A percentile compares a stretch with the other conserved stretches of the same genome.
Conservation (phyloP, 2,888 invertebrate genomes). For the Dryomyza anilis region DNA sequence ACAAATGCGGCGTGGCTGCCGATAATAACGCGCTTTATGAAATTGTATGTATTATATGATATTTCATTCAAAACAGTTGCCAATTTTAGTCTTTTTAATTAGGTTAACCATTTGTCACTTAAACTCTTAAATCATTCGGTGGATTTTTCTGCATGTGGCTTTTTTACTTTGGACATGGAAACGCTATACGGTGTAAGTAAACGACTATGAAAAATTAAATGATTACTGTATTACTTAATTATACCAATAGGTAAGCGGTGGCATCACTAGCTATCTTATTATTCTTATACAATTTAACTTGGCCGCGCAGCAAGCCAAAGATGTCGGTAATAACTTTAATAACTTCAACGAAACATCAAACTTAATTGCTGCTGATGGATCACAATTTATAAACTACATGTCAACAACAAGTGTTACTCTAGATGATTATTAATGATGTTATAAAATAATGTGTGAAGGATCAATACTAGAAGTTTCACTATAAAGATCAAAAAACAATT, state of each 20-base stretch:
- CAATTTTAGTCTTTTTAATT: neutral
- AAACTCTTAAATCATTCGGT: slow-evolving; percentile 60
- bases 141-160: slow-evolving; percentile 61
- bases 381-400: no score
- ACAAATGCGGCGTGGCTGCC: slow-evolving; percentile 58
- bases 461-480: no score
- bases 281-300: slow-evolving; percentile 61
- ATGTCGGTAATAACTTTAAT: slow-evolving; percentile 32
- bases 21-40: slow-evolving; percentile 60
- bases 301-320: slow-evolving; percentile 59
- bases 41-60: slow-evolving; percentile 47
- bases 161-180: slow-evolving; percentile 61
- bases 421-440: neutral
- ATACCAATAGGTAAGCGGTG: slow-evolving; percentile 51
- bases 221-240: neutral
- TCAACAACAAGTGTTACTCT: neutral
- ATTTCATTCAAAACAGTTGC: neutral
- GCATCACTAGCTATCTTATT: slow-evolving; percentile 60
- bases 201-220: neutral
- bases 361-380: slow-evolving; percentile 7
- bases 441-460: no score
- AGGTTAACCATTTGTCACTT: slow-evolving; percentile 59
- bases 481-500: no score
- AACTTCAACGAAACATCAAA: slow-evolving; percentile 3
- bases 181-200: slow-evolving; percentile 57